Percentiles rank a stretch among this genome's conserved stretches.
Conservation (phyloP, 2,888 invertebrate species). For the Biston betularia region DNA sequence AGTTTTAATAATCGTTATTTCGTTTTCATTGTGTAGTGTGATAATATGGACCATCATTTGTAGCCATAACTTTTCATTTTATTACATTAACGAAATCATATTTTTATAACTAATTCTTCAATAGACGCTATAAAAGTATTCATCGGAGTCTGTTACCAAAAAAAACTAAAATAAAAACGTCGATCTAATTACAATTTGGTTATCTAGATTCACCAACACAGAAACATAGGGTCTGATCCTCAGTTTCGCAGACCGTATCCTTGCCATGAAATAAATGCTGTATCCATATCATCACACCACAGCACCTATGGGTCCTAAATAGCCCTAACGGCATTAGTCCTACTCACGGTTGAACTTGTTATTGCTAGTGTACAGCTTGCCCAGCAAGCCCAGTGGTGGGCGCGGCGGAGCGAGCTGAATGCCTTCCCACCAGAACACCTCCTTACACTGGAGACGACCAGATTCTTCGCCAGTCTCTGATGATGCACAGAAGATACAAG, state of each 20-base stretch:
- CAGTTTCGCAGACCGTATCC: too few species aligned
- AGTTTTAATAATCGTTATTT: background rate
- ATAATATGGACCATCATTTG: constrained; percentile 21
- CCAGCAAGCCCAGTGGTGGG: constrained; percentile 87
- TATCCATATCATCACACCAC: constrained; percentile 40
- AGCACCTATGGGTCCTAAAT: background rate
- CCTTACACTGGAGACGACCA: constrained; percentile 87
- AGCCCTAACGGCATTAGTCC: constrained; percentile 22
- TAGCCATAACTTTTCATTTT: too few species aligned
- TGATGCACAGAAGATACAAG: background rate
- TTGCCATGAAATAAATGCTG: too few species aligned
- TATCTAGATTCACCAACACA: too few species aligned
- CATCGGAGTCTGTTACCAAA: too few species aligned
- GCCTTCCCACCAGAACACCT: constrained; percentile 91
- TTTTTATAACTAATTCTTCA: too few species aligned
- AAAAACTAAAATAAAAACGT: too few species aligned
- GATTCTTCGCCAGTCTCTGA: constrained; percentile 75
- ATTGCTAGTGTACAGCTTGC: constrained; percentile 82
- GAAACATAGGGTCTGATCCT: too few species aligned
- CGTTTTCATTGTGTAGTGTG: constrained; percentile 29
- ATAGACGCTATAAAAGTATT: too few species aligned
- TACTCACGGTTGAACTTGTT: constrained; percentile 82
- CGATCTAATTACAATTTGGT: too few species aligned
- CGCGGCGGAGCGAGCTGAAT: constrained; percentile 88
- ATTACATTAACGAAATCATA: too few species aligned